Evolutionary conservation across 2,113 vertebrate species (phyloP).

Genomic region (Apistogramma diplotaenia): DNA sequence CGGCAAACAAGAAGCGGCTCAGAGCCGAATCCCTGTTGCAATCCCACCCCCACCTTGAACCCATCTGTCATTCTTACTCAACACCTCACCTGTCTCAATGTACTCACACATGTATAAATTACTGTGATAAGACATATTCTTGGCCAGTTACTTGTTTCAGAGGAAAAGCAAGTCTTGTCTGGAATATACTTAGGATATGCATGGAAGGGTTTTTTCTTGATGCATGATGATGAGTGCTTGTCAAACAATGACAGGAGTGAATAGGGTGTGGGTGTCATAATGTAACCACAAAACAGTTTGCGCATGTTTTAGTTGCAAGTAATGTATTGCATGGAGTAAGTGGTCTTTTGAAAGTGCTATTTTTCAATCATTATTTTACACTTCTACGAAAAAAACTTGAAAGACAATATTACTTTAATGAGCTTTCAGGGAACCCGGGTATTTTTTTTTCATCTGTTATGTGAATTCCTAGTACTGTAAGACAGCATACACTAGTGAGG

Average conservation of each 20-base stretch:
- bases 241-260: background rate
- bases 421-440: background rate
- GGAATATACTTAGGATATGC: background rate
- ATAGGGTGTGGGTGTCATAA: background rate
- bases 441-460: conserved; percentile 16
- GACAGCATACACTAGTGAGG: background rate
- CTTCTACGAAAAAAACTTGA: background rate
- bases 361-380: background rate
- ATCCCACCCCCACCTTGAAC: background rate
- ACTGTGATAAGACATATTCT: background rate
- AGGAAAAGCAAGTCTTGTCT: background rate
- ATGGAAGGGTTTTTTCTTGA: background rate
- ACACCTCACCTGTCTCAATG: background rate
- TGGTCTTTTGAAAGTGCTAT: background rate
- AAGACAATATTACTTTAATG: background rate
- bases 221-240: background rate
- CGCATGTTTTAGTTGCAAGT: background rate
- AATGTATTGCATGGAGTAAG: background rate
- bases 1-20: background rate
- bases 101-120: background rate
- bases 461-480: background rate
- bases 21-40: background rate
- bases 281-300: background rate
- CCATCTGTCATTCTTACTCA: background rate
- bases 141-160: background rate